phyloP scores from a whole-genome alignment of 1,140 invertebrate genomes.

The Drosophila mauritiana region DNA sequence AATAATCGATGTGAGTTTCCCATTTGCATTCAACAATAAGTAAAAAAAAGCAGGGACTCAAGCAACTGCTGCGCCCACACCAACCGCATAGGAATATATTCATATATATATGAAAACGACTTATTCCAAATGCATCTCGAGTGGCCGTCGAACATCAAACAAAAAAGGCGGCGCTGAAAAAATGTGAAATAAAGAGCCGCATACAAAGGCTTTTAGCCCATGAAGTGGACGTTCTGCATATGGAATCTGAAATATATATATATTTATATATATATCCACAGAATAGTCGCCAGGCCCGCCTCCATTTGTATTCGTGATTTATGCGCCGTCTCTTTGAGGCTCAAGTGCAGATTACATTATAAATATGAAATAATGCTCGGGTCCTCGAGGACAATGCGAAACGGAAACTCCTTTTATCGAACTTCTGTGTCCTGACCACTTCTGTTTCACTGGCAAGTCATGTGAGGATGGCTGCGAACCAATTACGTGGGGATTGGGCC shows the following conservation, averaged over 20 bases:
- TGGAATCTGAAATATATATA: conserved; percentile 28
- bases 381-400: conserved; percentile 71
- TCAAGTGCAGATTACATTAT: conserved; percentile 81
- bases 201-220: conserved; percentile 71
- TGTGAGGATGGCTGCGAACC: conserved; percentile 8
- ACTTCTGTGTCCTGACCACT: conserved; percentile 39
- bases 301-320: conserved; percentile 62
- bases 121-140: conserved; percentile 72
- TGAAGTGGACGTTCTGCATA: conserved; percentile 59
- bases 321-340: conserved; percentile 76
- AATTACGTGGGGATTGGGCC: conserved; percentile 17
- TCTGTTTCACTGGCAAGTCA: conserved; percentile 6
- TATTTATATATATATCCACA: neutral
- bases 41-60: neutral
- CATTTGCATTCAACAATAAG: conserved; percentile 37
- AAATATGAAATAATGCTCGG: conserved; percentile 77
- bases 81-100: neutral
- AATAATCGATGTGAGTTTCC: conserved; percentile 38
- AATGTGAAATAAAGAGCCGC: conserved; percentile 4
- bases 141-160: conserved; percentile 76
- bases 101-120: conserved; percentile 3
- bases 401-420: conserved; percentile 70
- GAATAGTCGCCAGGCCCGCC: conserved; percentile 19
- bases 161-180: conserved; percentile 44
- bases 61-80: conserved; percentile 10